Conservation (phyloP, 1,140 invertebrate genomes). For the Plodia interpunctella region DNA sequence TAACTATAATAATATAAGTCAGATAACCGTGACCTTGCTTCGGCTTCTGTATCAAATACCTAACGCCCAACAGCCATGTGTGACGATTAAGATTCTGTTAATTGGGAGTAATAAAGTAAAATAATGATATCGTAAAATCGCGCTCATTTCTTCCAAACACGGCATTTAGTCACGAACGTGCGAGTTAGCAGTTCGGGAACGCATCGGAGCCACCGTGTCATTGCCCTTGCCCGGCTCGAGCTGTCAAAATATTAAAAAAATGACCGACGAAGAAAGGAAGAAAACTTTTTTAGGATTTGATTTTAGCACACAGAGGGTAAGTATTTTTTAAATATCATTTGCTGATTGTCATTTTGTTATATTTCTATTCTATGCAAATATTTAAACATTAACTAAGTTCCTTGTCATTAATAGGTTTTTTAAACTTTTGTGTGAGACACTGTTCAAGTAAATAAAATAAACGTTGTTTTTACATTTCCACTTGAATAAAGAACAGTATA, state of each 20-base stretch:
- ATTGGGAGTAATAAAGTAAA: constrained; percentile 34
- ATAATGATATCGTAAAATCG: constrained; percentile 49
- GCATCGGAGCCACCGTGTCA: constrained; percentile 31
- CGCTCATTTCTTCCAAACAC: constrained; percentile 32
- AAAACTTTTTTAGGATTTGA: constrained; percentile 85
- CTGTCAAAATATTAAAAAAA: constrained; percentile 56
- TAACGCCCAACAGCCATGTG: constrained; percentile 24
- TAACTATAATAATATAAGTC: not conserved
- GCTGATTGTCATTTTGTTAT: not conserved
- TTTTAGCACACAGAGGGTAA: constrained; percentile 90
- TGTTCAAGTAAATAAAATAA: no score
- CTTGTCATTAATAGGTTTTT: no score
- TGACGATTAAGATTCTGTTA: constrained; percentile 31
- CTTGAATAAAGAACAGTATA: no score
- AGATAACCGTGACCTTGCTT: constrained; percentile 33
- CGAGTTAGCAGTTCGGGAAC: constrained; percentile 43
- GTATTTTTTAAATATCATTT: constrained; percentile 15
- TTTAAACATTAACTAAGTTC: not conserved
- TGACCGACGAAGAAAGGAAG: constrained; percentile 58
- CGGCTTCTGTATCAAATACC: constrained; percentile 35
- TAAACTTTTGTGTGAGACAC: no score
- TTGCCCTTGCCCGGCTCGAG: constrained; percentile 22
- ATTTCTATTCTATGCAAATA: not conserved
- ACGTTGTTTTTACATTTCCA: no score
- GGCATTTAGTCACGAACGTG: constrained; percentile 45